Conservation (phyloP, 2,113 vertebrate species). For the Marcusenius ussheri region DNA sequence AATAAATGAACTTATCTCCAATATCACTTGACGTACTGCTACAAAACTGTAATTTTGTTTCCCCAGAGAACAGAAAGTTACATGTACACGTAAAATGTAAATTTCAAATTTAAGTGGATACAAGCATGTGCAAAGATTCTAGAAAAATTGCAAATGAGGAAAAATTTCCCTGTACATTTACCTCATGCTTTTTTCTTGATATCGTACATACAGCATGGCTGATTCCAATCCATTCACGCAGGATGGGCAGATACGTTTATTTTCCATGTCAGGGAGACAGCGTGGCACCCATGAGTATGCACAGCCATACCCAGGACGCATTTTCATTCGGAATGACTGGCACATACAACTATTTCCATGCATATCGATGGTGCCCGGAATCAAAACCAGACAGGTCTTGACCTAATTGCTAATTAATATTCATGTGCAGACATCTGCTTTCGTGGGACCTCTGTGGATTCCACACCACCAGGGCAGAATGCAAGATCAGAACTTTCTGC, state of each 20-base stretch:
- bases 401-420: constrained; percentile 9
- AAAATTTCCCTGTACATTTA: neutral
- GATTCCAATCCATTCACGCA: neutral
- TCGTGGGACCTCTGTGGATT: neutral
- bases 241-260: neutral
- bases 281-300: constrained; percentile 5
- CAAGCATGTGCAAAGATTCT: neutral
- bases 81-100: neutral
- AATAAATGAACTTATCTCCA: neutral
- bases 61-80: neutral
- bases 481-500: neutral
- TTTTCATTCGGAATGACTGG: constrained; percentile 20
- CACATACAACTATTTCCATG: constrained; percentile 7
- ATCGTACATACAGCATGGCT: neutral
- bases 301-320: neutral
- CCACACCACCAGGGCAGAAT: neutral
- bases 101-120: neutral
- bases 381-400: constrained; percentile 14
- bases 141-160: neutral
- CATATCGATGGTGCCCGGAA: constrained; percentile 10
- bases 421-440: constrained; percentile 10
- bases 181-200: neutral
- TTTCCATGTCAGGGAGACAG: neutral
- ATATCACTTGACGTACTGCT: neutral
- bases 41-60: neutral